Base-by-base conservation (phyloP, 37 sponge, comb jelly and placozoan species). In the Amphimedon queenslandica region DNA sequence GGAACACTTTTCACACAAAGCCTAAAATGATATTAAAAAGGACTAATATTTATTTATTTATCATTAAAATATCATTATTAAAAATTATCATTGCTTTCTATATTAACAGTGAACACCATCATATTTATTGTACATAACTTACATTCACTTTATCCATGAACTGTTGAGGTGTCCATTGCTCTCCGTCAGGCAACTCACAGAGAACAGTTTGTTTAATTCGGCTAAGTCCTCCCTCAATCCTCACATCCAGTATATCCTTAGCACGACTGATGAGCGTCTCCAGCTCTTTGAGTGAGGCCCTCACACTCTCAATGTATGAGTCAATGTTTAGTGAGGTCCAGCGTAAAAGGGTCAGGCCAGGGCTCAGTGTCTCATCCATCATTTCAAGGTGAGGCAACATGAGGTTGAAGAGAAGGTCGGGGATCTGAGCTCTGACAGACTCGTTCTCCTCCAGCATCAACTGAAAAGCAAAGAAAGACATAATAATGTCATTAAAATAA, bases 301-400 rank as follows among this genome's bases (percentile, higher is more conserved):
- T 37, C 32, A 90, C 89, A 39, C 66, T 35, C 32, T 75, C 77
- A 13, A 93, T 64, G 74, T 77, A 93, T 29, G 36, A 29, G 1
- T 63, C 68, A 4, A 93, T 77, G 84, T 87, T 88, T 55, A 95
- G 75, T 41, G 99, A 95, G n/a, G 74, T 80, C 99, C 99, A 99
- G 10, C 84, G 67, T 42, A 93, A 64, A n/a, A 85, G 55, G 39
- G 82, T 86, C 42, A 96, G 88, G 13, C 96, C 99, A 0, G 99
- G 99, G 47, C 84, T 71, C 2, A 99, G 36, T 40, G 71, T 94
- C 32, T 90, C 84, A 10, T 99, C 94, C 32, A 99, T 80, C 24
- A 80, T 69, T 28, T 83, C 70, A 27, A 92, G 55, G 76, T 93
- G 91, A 1, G 85, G 99, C 5, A 35, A 71, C 88, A 95, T 82